Evolutionary conservation across 2,113 vertebrate species (phyloP), one percentile per base, ranked within the genome.

Genomic region (Procavia capensis): DNA sequence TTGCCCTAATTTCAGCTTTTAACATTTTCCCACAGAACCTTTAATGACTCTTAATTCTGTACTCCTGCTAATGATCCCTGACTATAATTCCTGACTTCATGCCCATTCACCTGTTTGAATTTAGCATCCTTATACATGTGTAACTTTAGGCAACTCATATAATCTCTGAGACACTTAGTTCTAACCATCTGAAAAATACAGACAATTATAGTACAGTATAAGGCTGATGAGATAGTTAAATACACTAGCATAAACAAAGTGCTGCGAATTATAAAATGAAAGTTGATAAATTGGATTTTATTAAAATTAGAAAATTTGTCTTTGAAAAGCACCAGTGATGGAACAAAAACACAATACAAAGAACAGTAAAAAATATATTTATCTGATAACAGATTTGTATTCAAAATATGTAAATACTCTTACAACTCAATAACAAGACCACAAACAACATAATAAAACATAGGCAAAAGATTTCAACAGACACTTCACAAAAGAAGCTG

Each of bases 141-240:
- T 36, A 19, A 54, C 68, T 68, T 85, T n/a, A 36, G 9, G 1
- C 7, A 84, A 80, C 17, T 85, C 34, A 61, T 31, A 45, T 39
- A 82, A 36, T 70, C n/a, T 29, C n/a, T 79, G 16, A 34, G 14
- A 84, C 13, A 80, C 20, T 88, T n/a, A 76, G 57, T 39, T 63
- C 4, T 68, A 92, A 75, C 64, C 3, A 36, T 72, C 54, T 59
- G 29, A 81, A 29, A 81, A 92, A 88, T 79, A 64, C 0, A 43
- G 57, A 39, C 72, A 81, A 89, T 85, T 79, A 68, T 5, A 72
- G 11, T 45, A 76, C 36, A 29, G 34, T n/a, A 54, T 7, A 54
- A 83, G 41, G 14, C 25, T 50, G n/a, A 86, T 80, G 76, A 94
- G 27, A 93, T 70, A 79, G 11, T 83, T 96, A 92, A 96, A 68